phyloP scores from a whole-genome alignment of 2,888 invertebrate genomes.

The Colletes collaris region DNA sequence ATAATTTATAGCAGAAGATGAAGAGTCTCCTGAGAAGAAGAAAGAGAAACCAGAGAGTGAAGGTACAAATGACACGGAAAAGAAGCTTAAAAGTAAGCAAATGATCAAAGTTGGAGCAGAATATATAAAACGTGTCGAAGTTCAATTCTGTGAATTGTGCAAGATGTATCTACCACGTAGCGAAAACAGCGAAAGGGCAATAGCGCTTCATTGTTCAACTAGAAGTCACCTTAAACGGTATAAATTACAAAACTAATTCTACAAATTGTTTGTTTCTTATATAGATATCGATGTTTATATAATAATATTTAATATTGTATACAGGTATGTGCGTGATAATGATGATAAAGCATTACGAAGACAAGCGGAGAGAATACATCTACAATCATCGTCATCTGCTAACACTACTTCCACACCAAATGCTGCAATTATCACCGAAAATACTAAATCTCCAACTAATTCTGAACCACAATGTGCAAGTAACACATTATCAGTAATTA shows the following conservation, averaged over 20 bases:
- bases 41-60: slow-evolving; percentile 83
- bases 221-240: slow-evolving; percentile 89
- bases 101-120: slow-evolving; percentile 91
- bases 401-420: slow-evolving; percentile 67
- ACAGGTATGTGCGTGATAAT: slow-evolving; percentile 89
- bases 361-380: slow-evolving; percentile 87
- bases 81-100: slow-evolving; percentile 86
- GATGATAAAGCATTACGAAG: slow-evolving; percentile 90
- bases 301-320: slow-evolving; percentile 10
- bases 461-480: slow-evolving; percentile 61
- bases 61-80: slow-evolving; percentile 78
- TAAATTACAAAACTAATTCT: not conserved
- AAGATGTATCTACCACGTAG: slow-evolving; percentile 89
- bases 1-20: slow-evolving; percentile 82
- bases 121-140: slow-evolving; percentile 90
- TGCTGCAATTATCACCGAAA: slow-evolving; percentile 64
- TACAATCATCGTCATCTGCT: slow-evolving; percentile 77
- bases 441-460: slow-evolving; percentile 58
- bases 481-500: slow-evolving; percentile 40
- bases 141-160: slow-evolving; percentile 92
- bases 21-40: slow-evolving; percentile 85
- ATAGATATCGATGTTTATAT: not conserved
- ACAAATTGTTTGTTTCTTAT: not conserved
- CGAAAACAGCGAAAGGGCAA: slow-evolving; percentile 85
- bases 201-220: slow-evolving; percentile 90